These are phyloP conservation scores for Cichladusa arquata DNA, from an alignment of 2,113 vertebrate species.

Conservation along the genomic window DNA sequence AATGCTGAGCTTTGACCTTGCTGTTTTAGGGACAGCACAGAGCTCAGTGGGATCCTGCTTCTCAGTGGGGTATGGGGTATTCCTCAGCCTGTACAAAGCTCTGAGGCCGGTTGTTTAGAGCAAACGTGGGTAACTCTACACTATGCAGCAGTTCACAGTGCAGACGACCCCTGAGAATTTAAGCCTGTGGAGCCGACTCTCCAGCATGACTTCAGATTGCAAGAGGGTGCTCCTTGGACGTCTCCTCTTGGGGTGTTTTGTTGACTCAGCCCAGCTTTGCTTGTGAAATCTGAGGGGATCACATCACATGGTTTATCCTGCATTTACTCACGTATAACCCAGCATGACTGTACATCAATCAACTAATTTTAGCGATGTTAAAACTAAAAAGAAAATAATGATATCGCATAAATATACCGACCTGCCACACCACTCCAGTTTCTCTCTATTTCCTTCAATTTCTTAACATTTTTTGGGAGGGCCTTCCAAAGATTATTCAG, in stretches of 20 bases:
- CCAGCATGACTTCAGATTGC: conserved; percentile 27
- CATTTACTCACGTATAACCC: conserved; percentile 65
- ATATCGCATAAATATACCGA: conserved; percentile 17
- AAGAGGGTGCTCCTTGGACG: conserved; percentile 21
- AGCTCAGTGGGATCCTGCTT: neutral
- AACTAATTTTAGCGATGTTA: conserved; percentile 65
- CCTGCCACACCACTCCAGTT: neutral
- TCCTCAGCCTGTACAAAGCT: neutral
- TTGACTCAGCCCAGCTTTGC: conserved; percentile 42
- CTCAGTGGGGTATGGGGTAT: neutral
- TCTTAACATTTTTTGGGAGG: neutral
- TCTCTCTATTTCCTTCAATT: neutral
- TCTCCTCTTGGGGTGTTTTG: conserved; percentile 26
- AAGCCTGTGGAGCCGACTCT: neutral
- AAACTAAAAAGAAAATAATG: conserved; percentile 53
- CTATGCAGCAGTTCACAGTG: neutral
- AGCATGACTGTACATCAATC: conserved; percentile 65
- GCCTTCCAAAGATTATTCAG: neutral
- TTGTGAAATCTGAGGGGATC: conserved; percentile 64
- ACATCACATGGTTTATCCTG: conserved; percentile 46
- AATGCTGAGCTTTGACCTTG: neutral
- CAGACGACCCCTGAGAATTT: neutral
- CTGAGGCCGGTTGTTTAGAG: neutral
- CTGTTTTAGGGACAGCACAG: neutral
- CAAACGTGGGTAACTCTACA: neutral